Conservation (phyloP, 2,888 invertebrate species). For the Hydraecia micacea region DNA sequence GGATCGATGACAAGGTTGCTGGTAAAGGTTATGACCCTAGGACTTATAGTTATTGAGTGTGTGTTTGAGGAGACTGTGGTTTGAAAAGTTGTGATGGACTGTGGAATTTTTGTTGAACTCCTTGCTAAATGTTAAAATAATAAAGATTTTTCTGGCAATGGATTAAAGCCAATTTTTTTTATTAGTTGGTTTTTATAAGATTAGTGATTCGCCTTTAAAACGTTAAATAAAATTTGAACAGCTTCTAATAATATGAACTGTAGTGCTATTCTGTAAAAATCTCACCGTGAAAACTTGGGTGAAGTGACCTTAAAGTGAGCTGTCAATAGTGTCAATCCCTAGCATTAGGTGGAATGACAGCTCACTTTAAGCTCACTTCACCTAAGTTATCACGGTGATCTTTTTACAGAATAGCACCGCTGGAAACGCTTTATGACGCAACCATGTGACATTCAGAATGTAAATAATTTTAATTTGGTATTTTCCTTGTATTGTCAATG, state of each 20-base stretch:
- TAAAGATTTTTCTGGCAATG: background rate
- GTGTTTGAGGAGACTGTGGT: background rate
- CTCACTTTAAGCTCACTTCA: too few relatives aligned
- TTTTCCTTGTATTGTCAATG: background rate
- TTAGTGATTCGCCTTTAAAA: too few relatives aligned
- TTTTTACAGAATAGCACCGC: too few relatives aligned
- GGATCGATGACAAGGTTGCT: constrained; percentile 92
- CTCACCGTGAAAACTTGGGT: too few relatives aligned
- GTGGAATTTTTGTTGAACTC: too few relatives aligned
- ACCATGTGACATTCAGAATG: constrained; percentile 4
- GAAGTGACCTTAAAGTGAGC: too few relatives aligned
- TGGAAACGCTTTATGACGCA: background rate
- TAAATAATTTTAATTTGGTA: background rate
- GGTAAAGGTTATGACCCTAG: constrained; percentile 85
- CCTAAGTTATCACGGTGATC: too few relatives aligned
- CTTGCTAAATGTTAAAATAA: background rate
- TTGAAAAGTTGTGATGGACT: background rate
- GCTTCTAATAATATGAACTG: background rate
- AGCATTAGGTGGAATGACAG: too few relatives aligned
- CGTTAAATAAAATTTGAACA: background rate
- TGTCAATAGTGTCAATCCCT: too few relatives aligned
- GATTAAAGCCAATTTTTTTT: background rate
- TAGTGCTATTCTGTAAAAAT: too few relatives aligned
- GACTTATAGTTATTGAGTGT: constrained; percentile 62
- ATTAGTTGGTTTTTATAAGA: background rate